A percentile compares a stretch with the other conserved stretches of the same genome.
Conservation (phyloP, 2,113 vertebrate species). For the Ondatra zibethicus region DNA sequence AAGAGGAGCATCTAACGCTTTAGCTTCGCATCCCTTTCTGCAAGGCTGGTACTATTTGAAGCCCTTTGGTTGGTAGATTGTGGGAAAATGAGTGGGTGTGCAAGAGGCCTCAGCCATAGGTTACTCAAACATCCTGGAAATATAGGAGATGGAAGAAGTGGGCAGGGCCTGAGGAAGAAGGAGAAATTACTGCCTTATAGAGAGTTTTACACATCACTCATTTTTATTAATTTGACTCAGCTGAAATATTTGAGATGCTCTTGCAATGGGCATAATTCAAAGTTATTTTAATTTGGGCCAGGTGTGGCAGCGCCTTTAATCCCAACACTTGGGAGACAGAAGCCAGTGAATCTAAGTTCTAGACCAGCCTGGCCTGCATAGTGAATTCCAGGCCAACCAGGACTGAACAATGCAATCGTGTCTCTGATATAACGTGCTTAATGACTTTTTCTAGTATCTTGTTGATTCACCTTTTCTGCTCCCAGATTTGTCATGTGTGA, state of each 20-base stretch:
- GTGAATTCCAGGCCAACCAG: not conserved
- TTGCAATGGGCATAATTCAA: not conserved
- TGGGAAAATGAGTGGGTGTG: not conserved
- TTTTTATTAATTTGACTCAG: conserved; percentile 23
- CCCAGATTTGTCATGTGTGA: conserved; percentile 95
- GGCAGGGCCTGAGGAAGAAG: not conserved
- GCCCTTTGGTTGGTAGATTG: not conserved
- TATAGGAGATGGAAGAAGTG: too few species aligned
- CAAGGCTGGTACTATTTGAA: not conserved
- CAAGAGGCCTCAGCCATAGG: too few species aligned
- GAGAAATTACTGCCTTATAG: not conserved
- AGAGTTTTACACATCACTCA: not conserved
- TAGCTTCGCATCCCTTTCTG: not conserved
- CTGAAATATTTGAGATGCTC: not conserved
- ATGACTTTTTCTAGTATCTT: not conserved
- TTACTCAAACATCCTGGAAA: not conserved
- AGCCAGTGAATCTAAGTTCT: not conserved
- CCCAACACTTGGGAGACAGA: not conserved
- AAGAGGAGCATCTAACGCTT: conserved; percentile 49
- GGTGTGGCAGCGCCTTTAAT: not conserved
- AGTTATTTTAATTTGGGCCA: not conserved
- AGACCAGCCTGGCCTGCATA: not conserved
- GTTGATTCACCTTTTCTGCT: conserved; percentile 1
- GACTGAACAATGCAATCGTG: not conserved
- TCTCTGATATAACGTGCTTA: not conserved